A percentile compares a stretch with the other conserved stretches of the same genome.
These are phyloP conservation scores for Epizoanthus fatuus DNA, from an alignment of 92 coral and sea anemone species.

Conservation along the genomic window DNA sequence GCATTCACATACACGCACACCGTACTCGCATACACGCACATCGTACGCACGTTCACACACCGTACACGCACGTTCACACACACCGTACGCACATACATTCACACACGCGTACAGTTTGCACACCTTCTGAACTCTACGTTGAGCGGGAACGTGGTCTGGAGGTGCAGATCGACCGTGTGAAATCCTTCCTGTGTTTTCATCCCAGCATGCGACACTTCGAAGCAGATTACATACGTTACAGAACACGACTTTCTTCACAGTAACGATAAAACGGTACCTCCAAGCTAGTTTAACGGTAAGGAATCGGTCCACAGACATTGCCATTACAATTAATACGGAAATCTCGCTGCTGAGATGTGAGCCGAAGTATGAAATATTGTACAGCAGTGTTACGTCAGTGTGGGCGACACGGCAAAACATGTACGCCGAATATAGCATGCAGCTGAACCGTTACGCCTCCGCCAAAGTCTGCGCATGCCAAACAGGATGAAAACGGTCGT, in stretches of 20 bases:
- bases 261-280: slow-evolving; percentile 54
- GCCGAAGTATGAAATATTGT: slow-evolving; percentile 42
- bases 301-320: slow-evolving; percentile 66
- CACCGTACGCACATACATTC: too few species aligned
- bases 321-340: slow-evolving; percentile 68
- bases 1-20: too few species aligned
- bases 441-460: slow-evolving; percentile 63
- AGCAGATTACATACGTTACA: slow-evolving; percentile 29
- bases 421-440: slow-evolving; percentile 40
- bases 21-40: too few species aligned
- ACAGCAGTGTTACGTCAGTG: not conserved
- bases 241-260: slow-evolving; percentile 42
- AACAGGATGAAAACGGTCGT: slow-evolving; percentile 55
- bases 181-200: slow-evolving; percentile 30
- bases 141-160: slow-evolving; percentile 74
- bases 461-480: slow-evolving; percentile 66
- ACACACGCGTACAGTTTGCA: not conserved
- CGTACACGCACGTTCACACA: too few species aligned
- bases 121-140: slow-evolving; percentile 53
- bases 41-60: too few species aligned
- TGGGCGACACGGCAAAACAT: slow-evolving; percentile 38
- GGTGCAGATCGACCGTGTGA: slow-evolving; percentile 64
- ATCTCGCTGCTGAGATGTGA: slow-evolving; percentile 68
- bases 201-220: slow-evolving; percentile 62
- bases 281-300: slow-evolving; percentile 57